Conservation (phyloP, 2,888 invertebrate species). For the Melanchra persicariae region DNA sequence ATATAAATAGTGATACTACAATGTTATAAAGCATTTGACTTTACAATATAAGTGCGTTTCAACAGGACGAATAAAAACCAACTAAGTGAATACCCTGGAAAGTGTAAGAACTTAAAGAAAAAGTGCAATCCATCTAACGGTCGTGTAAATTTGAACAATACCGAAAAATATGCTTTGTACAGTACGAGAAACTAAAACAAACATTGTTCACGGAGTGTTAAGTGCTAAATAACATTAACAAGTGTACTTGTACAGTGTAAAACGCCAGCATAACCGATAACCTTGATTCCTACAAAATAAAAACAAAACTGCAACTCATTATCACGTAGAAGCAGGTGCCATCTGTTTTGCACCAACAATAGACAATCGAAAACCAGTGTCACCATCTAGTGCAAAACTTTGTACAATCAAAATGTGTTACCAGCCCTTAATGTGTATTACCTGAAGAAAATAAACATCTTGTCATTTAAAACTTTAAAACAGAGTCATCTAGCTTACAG, state of each 20-base stretch:
- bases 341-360: too few relatives aligned
- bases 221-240: not conserved
- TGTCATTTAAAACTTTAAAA: too few relatives aligned
- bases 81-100: constrained; percentile 1
- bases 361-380: too few relatives aligned
- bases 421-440: too few relatives aligned
- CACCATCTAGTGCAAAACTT: too few relatives aligned
- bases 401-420: too few relatives aligned
- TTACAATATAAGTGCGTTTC: not conserved
- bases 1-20: not conserved
- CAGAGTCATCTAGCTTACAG: too few relatives aligned
- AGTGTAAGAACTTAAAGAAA: not conserved
- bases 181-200: not conserved
- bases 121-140: constrained; percentile 3
- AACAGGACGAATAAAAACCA: not conserved
- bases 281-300: not conserved
- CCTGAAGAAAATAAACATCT: too few relatives aligned
- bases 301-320: too few relatives aligned
- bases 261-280: not conserved
- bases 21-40: not conserved
- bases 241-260: not conserved
- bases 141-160: not conserved
- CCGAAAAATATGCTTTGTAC: not conserved
- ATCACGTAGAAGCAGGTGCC: too few relatives aligned
- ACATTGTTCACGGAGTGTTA: not conserved